A percentile compares a stretch with the other conserved stretches of the same genome.
Conservation (phyloP, 2,113 vertebrate genomes). For the Prionailurus bengalensis region DNA sequence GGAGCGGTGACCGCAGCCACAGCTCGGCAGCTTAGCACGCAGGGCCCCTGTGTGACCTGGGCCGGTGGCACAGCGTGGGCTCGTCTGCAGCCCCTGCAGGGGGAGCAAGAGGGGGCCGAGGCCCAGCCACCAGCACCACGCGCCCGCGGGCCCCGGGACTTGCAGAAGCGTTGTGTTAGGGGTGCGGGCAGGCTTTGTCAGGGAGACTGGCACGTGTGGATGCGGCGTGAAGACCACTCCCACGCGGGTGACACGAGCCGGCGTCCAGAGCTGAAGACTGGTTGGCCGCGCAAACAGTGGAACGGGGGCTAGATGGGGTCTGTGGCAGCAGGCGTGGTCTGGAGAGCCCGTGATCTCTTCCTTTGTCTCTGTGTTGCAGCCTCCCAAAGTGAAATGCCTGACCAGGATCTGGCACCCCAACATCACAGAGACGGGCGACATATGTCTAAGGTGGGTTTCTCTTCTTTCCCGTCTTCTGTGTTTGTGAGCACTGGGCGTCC, state of each 20-base stretch:
- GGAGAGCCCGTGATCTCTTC: not conserved
- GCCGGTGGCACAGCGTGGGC: not conserved
- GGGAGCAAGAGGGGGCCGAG: no score
- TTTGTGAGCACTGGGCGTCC: not conserved
- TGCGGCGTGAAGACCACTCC: not conserved
- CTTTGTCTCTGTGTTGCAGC: conserved; percentile 87
- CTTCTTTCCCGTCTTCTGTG: not conserved
- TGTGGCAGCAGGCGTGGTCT: fast-evolving
- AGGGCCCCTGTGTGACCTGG: not conserved
- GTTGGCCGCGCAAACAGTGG: fast-evolving
- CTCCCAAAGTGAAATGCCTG: conserved; percentile 98
- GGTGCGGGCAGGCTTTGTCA: fast-evolving
- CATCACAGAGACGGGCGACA: conserved; percentile 98
- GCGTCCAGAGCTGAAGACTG: not conserved
- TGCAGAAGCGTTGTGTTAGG: fast-evolving
- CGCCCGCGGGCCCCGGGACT: fast-evolving
- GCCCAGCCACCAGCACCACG: not conserved
- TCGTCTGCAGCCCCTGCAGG: not conserved
- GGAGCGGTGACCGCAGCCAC: not conserved
- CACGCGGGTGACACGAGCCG: fast-evolving
- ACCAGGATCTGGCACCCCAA: conserved; percentile 99
- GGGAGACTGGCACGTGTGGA: not conserved
- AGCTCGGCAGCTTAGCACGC: fast-evolving
- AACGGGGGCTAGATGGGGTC: fast-evolving
- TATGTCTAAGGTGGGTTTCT: conserved; percentile 95